Evolutionary conservation across 1,140 invertebrate genomes (phyloP).

Genomic region (Zophobas morio): DNA sequence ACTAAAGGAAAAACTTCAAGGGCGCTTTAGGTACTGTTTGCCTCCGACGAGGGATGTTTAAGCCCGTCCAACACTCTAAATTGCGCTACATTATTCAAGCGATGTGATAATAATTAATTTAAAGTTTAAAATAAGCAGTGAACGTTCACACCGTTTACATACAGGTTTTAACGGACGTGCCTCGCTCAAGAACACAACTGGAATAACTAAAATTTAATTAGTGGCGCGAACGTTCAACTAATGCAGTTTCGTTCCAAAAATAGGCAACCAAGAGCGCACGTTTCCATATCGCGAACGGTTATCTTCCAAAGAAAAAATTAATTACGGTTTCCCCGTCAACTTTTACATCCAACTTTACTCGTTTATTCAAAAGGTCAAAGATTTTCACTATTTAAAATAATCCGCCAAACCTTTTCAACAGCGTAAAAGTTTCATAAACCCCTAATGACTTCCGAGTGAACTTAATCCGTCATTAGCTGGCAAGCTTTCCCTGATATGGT

Average conservation of each 20-base stretch:
- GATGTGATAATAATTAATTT: conserved; percentile 20
- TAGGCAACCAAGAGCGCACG: too few species aligned
- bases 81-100: conserved; percentile 5
- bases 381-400: conserved; percentile 1
- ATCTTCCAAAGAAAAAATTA: too few species aligned
- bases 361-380: not conserved
- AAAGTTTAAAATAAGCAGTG: conserved; percentile 1
- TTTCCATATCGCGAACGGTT: too few species aligned
- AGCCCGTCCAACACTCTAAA: not conserved
- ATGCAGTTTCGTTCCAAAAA: too few species aligned
- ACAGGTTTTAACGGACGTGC: conserved; percentile 27
- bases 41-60: not conserved
- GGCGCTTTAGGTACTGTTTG: not conserved
- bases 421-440: not conserved
- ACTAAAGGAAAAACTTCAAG: not conserved
- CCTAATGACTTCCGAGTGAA: conserved; percentile 2
- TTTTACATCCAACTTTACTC: not conserved
- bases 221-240: not conserved
- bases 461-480: not conserved
- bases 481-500: not conserved
- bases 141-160: conserved; percentile 15
- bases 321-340: too few species aligned
- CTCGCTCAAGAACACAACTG: conserved; percentile 20
- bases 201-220: conserved; percentile 23
- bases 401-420: not conserved